These are phyloP conservation scores for Bufo bufo DNA, from an alignment of 2,113 vertebrate genomes.

Conservation along the genomic window DNA sequence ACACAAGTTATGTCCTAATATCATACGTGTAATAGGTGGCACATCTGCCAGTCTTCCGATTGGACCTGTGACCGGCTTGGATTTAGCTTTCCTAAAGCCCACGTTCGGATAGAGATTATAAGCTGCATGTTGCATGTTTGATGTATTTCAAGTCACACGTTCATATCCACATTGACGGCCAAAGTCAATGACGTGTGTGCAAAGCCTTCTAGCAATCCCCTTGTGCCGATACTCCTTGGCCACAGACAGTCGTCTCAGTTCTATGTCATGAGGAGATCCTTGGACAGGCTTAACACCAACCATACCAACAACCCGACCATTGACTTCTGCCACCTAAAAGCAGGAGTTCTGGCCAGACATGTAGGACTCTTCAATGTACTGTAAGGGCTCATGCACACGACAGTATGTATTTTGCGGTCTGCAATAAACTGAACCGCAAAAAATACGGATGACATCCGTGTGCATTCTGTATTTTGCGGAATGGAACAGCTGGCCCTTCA, in stretches of 20 bases:
- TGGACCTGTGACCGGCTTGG: too few species aligned
- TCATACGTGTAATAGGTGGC: slow-evolving; percentile 21
- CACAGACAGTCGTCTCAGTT: slow-evolving; percentile 55
- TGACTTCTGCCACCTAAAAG: slow-evolving; percentile 65
- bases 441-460: too few species aligned
- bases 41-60: background rate
- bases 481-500: too few species aligned
- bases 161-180: slow-evolving; percentile 44
- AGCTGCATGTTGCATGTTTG: background rate
- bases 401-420: too few species aligned
- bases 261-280: background rate
- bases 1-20: background rate
- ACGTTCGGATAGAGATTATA: slow-evolving; percentile 40
- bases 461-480: too few species aligned
- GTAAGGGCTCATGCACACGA: background rate
- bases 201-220: slow-evolving; percentile 58
- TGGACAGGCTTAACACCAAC: background rate
- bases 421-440: too few species aligned
- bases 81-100: slow-evolving; percentile 50
- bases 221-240: background rate
- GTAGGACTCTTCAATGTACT: slow-evolving; percentile 61
- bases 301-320: slow-evolving; percentile 60
- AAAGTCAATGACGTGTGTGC: slow-evolving; percentile 61
- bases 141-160: slow-evolving; percentile 8
- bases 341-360: slow-evolving; percentile 47